Conservation (phyloP, 2,113 vertebrate genomes). For the Lipotes vexillifer region DNA sequence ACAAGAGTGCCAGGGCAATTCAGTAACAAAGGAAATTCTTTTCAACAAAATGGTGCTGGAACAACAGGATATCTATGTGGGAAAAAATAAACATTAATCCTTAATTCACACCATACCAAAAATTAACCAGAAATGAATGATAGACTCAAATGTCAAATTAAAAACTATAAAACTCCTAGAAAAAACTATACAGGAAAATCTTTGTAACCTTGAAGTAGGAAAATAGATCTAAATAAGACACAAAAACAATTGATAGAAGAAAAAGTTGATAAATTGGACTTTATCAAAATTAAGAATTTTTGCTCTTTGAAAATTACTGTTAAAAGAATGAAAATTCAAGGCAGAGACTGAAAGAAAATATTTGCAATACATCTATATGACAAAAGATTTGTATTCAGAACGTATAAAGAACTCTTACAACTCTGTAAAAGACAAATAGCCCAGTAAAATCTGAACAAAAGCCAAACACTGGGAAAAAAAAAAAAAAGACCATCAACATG, state of each 20-base stretch:
- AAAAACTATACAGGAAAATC: not conserved
- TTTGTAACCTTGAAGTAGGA: not conserved
- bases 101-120: not conserved
- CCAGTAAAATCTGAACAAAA: not conserved
- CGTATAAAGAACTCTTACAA: not conserved
- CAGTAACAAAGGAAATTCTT: not conserved
- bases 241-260: not conserved
- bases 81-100: not conserved
- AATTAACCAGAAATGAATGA: not conserved
- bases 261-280: not conserved
- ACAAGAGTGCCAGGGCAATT: not conserved
- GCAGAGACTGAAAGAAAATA: not conserved
- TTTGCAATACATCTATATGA: not conserved
- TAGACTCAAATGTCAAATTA: not conserved
- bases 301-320: not conserved
- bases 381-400: not conserved
- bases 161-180: not conserved
- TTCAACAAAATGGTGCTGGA: not conserved
- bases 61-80: not conserved
- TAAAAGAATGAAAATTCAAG: not conserved
- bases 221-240: not conserved
- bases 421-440: not conserved
- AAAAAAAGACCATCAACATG: not conserved
- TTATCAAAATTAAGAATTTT: not conserved
- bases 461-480: not conserved